Evolutionary conservation across 2,888 invertebrate genomes (phyloP).

Genomic region (Stenodera caucasica): DNA sequence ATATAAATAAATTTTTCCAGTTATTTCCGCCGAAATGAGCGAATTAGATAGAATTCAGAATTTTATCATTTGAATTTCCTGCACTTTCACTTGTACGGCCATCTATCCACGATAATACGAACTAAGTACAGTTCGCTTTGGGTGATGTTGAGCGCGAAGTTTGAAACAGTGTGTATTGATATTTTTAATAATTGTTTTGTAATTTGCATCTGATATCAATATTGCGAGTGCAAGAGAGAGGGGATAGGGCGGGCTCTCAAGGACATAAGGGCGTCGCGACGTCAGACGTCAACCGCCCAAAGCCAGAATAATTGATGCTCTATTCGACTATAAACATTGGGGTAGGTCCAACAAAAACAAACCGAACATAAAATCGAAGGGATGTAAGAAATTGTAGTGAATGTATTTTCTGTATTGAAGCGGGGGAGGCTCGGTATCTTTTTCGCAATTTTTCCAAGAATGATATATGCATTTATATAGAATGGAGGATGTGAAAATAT

Average conservation of each 20-base stretch:
- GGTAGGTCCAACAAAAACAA: slow-evolving; percentile 16
- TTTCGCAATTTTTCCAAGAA: background rate
- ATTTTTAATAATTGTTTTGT: too few species aligned
- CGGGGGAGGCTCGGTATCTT: too few species aligned
- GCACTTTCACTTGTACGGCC: background rate
- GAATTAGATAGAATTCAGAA: too few species aligned
- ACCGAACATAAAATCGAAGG: background rate
- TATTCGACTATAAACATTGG: slow-evolving; percentile 21
- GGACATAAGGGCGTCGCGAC: slow-evolving; percentile 45
- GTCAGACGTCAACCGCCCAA: slow-evolving; percentile 47
- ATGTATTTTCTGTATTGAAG: background rate
- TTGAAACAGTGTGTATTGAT: too few species aligned
- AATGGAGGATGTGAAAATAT: background rate
- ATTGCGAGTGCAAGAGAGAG: slow-evolving; percentile 14
- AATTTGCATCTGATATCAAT: too few species aligned
- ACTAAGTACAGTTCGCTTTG: background rate
- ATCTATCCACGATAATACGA: background rate
- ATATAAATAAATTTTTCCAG: background rate
- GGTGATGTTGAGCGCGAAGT: background rate
- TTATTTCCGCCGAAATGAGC: too few species aligned
- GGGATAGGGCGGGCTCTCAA: slow-evolving; percentile 43
- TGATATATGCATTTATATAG: background rate
- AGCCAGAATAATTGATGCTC: slow-evolving; percentile 20
- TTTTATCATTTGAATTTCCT: background rate
- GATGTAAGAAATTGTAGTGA: too few species aligned